Evolutionary conservation across 1,140 invertebrate genomes (phyloP).

Genomic region (Saxidomus purpurata): DNA sequence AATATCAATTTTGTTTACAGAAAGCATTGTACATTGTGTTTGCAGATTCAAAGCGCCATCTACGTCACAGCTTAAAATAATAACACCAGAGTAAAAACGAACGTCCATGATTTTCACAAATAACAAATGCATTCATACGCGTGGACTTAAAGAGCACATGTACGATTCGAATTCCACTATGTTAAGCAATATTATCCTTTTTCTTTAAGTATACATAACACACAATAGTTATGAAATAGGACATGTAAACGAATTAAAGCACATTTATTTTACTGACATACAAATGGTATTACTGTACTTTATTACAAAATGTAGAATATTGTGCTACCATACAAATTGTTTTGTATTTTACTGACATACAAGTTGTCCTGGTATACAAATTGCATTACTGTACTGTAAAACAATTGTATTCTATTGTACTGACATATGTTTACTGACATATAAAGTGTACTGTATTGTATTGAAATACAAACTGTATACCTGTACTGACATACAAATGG

Average conservation of each 20-base stretch:
- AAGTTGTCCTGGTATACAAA: neutral
- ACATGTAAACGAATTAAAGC: slow-evolving; percentile 32
- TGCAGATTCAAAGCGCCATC: slow-evolving; percentile 54
- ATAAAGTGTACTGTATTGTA: neutral
- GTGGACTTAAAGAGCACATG: slow-evolving; percentile 19
- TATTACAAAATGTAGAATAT: no score
- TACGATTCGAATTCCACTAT: slow-evolving; percentile 1
- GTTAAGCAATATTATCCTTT: slow-evolving; percentile 22
- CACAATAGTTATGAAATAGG: slow-evolving; percentile 26
- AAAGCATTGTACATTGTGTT: slow-evolving; percentile 29
- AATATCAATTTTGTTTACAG: slow-evolving; percentile 30
- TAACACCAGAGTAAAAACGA: slow-evolving; percentile 58
- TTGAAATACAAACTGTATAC: no score
- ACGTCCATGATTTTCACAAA: slow-evolving; percentile 22
- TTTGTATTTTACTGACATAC: no score
- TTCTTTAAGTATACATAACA: slow-evolving; percentile 10
- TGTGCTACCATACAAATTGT: no score
- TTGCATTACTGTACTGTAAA: neutral
- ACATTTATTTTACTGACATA: neutral
- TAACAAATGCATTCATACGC: slow-evolving; percentile 50
- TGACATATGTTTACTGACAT: neutral
- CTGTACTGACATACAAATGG: no score
- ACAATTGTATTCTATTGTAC: no score
- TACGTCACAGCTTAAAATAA: slow-evolving; percentile 46
- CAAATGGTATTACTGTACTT: neutral